phyloP scores from a whole-genome alignment of 2,113 vertebrate genomes.

The Chlamydotis undulata region DNA sequence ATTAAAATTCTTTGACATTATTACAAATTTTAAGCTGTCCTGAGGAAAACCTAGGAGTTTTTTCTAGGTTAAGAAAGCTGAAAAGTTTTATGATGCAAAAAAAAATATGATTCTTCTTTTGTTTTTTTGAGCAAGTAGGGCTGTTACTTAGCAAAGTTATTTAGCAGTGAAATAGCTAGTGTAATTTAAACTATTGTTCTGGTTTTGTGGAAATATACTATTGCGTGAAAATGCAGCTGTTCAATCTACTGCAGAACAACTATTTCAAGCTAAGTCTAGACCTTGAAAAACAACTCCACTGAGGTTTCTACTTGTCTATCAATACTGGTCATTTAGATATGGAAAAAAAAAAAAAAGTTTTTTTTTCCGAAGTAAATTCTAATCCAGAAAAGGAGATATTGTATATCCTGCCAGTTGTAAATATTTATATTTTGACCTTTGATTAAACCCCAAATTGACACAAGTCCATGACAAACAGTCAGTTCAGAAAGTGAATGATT shows the following conservation, averaged over 20 bases:
- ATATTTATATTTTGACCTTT: background rate
- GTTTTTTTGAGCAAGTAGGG: background rate
- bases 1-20: background rate
- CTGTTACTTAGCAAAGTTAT: background rate
- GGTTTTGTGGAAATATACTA: background rate
- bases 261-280: background rate
- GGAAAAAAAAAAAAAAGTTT: background rate
- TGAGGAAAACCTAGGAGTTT: background rate
- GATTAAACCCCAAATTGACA: background rate
- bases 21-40: background rate
- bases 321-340: background rate
- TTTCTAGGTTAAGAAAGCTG: background rate
- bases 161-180: background rate
- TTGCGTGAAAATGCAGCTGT: background rate
- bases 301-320: background rate
- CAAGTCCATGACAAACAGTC: background rate
- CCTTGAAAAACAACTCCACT: background rate
- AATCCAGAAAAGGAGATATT: background rate
- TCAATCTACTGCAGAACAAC: background rate
- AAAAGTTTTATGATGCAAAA: background rate
- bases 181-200: slow-evolving; percentile 11
- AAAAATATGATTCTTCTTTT: no score
- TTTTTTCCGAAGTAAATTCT: background rate
- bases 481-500: background rate
- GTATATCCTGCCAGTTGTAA: background rate